phyloP scores from a whole-genome alignment of 2,888 invertebrate species.

The Polia nebulosa region DNA sequence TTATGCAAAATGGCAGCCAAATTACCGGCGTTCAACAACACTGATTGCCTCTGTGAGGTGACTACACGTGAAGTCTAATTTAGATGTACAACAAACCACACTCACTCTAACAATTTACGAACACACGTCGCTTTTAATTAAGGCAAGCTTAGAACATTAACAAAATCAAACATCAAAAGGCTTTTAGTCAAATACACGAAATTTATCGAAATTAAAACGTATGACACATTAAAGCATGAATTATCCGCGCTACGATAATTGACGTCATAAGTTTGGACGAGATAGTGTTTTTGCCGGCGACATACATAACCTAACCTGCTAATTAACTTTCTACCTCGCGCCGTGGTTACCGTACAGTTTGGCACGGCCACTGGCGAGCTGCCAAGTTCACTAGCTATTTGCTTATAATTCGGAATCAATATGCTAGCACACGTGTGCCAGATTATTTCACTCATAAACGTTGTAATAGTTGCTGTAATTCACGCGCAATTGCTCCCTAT shows the following conservation, averaged over 20 bases:
- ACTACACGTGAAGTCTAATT: constrained; percentile 42
- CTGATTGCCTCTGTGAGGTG: constrained; percentile 29
- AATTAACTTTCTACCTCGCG: constrained; percentile 64
- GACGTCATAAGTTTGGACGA: constrained; percentile 62
- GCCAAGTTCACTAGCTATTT: constrained; percentile 85
- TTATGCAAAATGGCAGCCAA: constrained; percentile 31
- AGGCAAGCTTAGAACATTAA: constrained; percentile 49
- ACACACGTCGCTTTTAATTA: constrained; percentile 47
- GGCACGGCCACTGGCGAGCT: constrained; percentile 82
- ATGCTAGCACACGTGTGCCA: constrained; percentile 85
- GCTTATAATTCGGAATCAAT: constrained; percentile 90
- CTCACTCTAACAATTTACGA: constrained; percentile 38
- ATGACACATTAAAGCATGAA: constrained; percentile 57
- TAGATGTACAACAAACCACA: constrained; percentile 25
- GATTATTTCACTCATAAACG: constrained; percentile 76
- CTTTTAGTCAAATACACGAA: constrained; percentile 56
- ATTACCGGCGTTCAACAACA: constrained; percentile 41
- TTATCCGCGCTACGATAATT: constrained; percentile 56
- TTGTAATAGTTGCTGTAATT: constrained; percentile 81
- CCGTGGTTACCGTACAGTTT: constrained; percentile 75
- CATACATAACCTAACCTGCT: constrained; percentile 58
- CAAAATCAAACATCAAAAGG: constrained; percentile 62
- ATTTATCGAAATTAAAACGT: constrained; percentile 60
- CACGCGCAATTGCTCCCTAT: constrained; percentile 76
- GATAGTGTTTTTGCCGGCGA: constrained; percentile 63